Evolutionary conservation across 2,113 vertebrate genomes (phyloP), one percentile per base, ranked within the genome.

Genomic region (Athene noctua): DNA sequence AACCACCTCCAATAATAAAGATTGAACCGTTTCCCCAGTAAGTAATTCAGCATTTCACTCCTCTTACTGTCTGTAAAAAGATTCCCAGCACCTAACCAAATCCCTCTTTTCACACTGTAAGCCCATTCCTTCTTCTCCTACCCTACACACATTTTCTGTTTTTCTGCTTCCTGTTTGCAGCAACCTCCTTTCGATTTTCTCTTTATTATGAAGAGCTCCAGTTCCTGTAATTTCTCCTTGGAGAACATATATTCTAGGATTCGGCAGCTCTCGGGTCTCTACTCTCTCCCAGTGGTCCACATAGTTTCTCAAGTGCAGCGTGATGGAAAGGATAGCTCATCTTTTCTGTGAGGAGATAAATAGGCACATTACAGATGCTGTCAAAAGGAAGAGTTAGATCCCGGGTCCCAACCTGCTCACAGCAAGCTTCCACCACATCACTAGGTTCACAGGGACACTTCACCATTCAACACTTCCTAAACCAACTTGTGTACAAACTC

Each of bases 341-440:
- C 6, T 62, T 62, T 58, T 58, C 92, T 73, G 32, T 10, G 26
- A 70, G 44, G 14, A 57, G 30, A 70, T 14, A 49, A 75, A 82
- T 0, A 52, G 34, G 40, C n/a, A 65, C 25, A 5, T 15, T 15
- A 34, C 6, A 8, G 23, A 38, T 13, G 27, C 62, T 55, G 42
- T 17, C 70, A 67, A 11, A 63, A 77, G 49, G 21, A 81, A 5
- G 4, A 7, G 20, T 17, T 30, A 5, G 29, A 54, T 36, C 15
- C 52, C 5, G 6, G 21, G 55, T 29, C 80, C 40, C 1, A 0
- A 65, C 4, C 55, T 4, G 49, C 67, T 70, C 40, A 3, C 5
- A 42, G 65, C 16, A 52, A 73, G 42, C 54, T 73, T 57, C 34
- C n/a, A 7, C 42, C 57, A 10, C 3, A 17, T 30, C 2, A 0